Conservation (phyloP, 2,888 invertebrate species). For the Amphipyra berbera region DNA sequence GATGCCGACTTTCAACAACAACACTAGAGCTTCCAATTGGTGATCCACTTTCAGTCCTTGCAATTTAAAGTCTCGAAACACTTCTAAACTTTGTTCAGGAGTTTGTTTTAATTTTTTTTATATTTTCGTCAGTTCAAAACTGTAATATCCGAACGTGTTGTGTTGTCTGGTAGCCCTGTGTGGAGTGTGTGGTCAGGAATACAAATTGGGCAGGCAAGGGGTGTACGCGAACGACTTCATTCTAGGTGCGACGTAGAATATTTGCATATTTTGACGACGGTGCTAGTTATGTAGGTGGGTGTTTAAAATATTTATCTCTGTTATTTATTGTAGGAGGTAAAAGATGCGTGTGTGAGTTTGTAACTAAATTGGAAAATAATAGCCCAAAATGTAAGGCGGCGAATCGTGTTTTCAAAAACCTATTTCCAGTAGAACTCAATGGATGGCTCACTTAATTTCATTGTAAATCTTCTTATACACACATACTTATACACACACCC, state of each 20-base stretch:
- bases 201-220: conserved; percentile 46
- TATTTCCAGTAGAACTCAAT: too few relatives aligned
- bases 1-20: conserved; percentile 16
- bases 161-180: conserved; percentile 41
- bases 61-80: conserved; percentile 15
- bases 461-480: too few relatives aligned
- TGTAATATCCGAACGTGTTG: conserved; percentile 29
- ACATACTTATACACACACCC: too few relatives aligned
- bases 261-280: conserved; percentile 55
- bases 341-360: neutral
- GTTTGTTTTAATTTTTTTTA: conserved; percentile 2
- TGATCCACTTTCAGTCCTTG: conserved; percentile 1
- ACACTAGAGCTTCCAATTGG: conserved; percentile 2
- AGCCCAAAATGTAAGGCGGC: too few relatives aligned
- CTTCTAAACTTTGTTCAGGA: conserved; percentile 11
- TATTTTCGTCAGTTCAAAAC: conserved; percentile 2
- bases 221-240: conserved; percentile 44
- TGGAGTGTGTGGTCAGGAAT: conserved; percentile 50
- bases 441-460: too few relatives aligned
- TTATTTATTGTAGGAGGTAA: conserved; percentile 20
- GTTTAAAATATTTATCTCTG: conserved; percentile 25
- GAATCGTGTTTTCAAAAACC: too few relatives aligned
- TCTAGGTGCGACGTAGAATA: conserved; percentile 34
- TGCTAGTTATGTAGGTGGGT: conserved; percentile 31
- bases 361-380: too few relatives aligned